A percentile compares a stretch with the other conserved stretches of the same genome.
Conservation (phyloP, 2,113 vertebrate genomes). For the Sialia sialis region DNA sequence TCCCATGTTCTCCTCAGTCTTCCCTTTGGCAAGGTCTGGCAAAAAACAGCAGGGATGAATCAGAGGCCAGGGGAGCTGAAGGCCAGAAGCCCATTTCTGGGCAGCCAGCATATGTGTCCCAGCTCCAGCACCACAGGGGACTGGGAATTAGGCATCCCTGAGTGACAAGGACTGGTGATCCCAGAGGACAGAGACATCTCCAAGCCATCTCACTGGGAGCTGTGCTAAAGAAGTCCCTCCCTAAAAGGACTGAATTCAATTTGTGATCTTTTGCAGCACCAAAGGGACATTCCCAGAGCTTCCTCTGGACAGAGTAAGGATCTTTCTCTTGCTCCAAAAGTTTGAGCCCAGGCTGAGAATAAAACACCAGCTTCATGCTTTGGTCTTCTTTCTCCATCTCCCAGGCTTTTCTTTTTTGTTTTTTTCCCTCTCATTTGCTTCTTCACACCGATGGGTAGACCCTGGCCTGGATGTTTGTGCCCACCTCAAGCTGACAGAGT, state of each 20-base stretch:
- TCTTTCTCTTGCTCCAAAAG: not conserved
- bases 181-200: not conserved
- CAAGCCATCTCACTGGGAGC: not conserved
- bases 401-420: not conserved
- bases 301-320: not conserved
- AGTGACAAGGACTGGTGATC: not conserved
- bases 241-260: not conserved
- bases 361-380: not conserved
- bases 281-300: not conserved
- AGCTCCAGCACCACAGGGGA: not conserved
- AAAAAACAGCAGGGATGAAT: constrained; percentile 41
- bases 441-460: not conserved
- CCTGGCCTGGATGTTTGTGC: not conserved
- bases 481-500: not conserved
- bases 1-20: not conserved
- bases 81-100: not conserved
- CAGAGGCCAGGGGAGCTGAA: not conserved
- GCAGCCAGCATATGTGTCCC: not conserved
- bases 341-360: not conserved
- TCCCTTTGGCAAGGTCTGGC: not conserved
- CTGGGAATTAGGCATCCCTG: not conserved
- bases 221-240: not conserved
- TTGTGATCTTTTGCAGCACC: not conserved
- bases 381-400: not conserved
- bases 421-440: not conserved